These are phyloP conservation scores for Sclerodermus sp. DNA, from an alignment of 2,888 invertebrate genomes.

Conservation along the genomic window DNA sequence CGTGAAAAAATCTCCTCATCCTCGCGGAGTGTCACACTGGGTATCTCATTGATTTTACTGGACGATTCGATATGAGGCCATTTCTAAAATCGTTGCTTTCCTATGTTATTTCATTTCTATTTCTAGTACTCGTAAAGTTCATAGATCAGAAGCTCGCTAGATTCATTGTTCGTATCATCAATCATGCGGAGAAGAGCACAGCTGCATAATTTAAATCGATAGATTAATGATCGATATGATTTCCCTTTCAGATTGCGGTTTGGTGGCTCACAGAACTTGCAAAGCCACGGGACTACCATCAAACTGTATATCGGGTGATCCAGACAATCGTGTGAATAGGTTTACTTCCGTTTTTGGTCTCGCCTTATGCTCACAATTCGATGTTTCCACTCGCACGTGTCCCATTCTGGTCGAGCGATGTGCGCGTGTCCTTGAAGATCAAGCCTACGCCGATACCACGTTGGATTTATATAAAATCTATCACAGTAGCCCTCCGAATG, in stretches of 20 bases:
- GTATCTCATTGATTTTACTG: too few species aligned
- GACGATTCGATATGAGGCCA: too few species aligned
- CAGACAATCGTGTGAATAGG: conserved; percentile 44
- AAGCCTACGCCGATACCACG: conserved; percentile 59
- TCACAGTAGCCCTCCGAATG: conserved; percentile 65
- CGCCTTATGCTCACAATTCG: conserved; percentile 67
- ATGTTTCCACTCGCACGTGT: conserved; percentile 61
- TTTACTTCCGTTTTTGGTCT: conserved; percentile 64
- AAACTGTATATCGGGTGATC: conserved; percentile 59
- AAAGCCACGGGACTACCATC: conserved; percentile 65
- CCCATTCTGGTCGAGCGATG: conserved; percentile 66
- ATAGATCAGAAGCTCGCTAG: too few species aligned
- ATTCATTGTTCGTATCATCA: too few species aligned
- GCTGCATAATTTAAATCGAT: too few species aligned
- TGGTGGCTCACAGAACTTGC: conserved; percentile 72
- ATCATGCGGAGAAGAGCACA: too few species aligned
- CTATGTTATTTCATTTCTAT: conserved; percentile 11
- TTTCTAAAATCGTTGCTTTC: too few species aligned
- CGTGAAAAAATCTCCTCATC: too few species aligned
- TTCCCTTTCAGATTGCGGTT: conserved; percentile 64
- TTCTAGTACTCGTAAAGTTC: background rate
- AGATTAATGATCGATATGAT: conserved; percentile 3
- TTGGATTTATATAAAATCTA: conserved; percentile 71
- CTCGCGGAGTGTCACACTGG: too few species aligned
- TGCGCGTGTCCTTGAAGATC: conserved; percentile 65